These are phyloP conservation scores for Hippocampus guttulatus DNA, from an alignment of 2,113 vertebrate species.

Conservation along the genomic window DNA sequence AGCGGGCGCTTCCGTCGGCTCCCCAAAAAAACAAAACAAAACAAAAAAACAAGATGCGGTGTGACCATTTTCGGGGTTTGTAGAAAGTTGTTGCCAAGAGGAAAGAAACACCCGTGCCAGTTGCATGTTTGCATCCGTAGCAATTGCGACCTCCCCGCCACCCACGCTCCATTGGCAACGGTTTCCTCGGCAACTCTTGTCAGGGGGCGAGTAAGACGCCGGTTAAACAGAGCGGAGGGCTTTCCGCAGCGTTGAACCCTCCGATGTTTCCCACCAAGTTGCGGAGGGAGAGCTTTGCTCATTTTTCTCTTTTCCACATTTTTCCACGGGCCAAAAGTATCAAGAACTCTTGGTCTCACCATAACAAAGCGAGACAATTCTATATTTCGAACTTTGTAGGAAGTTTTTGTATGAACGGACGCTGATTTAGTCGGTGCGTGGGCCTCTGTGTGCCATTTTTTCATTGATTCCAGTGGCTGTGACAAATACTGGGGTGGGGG, in stretches of 20 bases:
- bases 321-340: background rate
- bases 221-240: constrained; percentile 46
- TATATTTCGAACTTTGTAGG: no score
- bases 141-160: constrained; percentile 39
- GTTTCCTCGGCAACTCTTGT: constrained; percentile 71
- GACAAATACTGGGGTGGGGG: background rate
- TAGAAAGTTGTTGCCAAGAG: constrained; percentile 39
- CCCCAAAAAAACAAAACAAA: no score
- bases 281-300: background rate
- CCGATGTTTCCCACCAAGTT: constrained; percentile 27
- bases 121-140: constrained; percentile 1
- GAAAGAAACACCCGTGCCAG: constrained; percentile 5
- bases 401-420: no score
- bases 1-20: no score
- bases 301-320: background rate
- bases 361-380: no score
- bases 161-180: constrained; percentile 66
- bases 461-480: background rate
- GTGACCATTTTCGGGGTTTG: background rate
- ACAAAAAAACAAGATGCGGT: background rate
- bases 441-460: no score
- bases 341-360: background rate
- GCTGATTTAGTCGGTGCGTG: no score
- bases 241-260: constrained; percentile 52
- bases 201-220: constrained; percentile 53